phyloP scores from a whole-genome alignment of 2,888 invertebrate genomes.

The Octodonta nipae region DNA sequence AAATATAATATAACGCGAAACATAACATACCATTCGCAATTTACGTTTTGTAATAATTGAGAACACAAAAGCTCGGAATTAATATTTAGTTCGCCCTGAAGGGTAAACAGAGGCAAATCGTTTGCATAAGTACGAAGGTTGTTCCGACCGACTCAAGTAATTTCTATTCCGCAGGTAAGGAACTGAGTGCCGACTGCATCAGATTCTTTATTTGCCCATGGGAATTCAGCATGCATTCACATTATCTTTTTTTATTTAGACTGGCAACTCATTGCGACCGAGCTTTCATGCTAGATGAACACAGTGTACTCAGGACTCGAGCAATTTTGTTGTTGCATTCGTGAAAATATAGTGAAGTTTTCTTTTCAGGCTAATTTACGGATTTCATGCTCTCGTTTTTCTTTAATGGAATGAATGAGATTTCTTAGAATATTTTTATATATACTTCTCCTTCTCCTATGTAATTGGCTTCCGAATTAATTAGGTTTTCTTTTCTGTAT shows the following conservation, averaged over 20 bases:
- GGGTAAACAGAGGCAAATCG: too few relatives aligned
- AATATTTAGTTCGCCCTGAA: too few relatives aligned
- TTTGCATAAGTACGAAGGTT: not conserved
- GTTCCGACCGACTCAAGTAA: slow-evolving; percentile 12
- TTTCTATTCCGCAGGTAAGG: slow-evolving; percentile 19
- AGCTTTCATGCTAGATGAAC: slow-evolving; percentile 4
- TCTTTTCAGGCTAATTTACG: slow-evolving; percentile 20
- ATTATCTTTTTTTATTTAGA: slow-evolving; percentile 27
- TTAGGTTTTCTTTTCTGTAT: too few relatives aligned
- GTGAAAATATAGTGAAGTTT: slow-evolving; percentile 15
- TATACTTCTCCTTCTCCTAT: too few relatives aligned
- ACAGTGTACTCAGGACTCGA: slow-evolving; percentile 11
- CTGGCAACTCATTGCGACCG: slow-evolving; percentile 5
- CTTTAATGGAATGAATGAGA: too few relatives aligned
- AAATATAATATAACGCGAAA: too few relatives aligned
- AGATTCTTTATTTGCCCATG: slow-evolving; percentile 27
- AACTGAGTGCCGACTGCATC: slow-evolving; percentile 21
- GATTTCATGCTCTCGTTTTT: too few relatives aligned
- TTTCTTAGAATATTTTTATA: too few relatives aligned
- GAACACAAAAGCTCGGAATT: too few relatives aligned
- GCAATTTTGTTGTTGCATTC: slow-evolving; percentile 9
- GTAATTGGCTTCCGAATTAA: too few relatives aligned
- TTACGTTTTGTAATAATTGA: too few relatives aligned
- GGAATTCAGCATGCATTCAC: slow-evolving; percentile 28
- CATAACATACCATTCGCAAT: too few relatives aligned